Base-by-base conservation (phyloP, 2,888 invertebrate species). In the Gari tellinella region DNA sequence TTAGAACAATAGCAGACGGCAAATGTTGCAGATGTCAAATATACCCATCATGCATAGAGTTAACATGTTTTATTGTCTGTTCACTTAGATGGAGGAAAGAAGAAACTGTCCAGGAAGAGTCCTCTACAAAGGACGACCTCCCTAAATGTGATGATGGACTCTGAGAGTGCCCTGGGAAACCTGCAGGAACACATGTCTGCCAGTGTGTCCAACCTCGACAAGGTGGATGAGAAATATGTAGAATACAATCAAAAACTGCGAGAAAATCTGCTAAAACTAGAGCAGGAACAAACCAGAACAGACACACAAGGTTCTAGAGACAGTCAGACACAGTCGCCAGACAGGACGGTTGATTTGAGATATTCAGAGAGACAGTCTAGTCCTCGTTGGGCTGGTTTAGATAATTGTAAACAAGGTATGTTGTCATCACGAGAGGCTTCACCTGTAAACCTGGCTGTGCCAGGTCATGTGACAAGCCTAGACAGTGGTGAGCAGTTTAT, bases 81-180 rank as follows among this genome's bases (percentile, higher is more conserved):
- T 31, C 10, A 31, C 10, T 31, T 10, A 31, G 31, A 31, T 31
- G 31, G 31, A 31, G 31, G 31, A 7, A 31, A 31, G 31, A 86
- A 92, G 63, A 91, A 93, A 60, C 93, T 93, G 21, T 85, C 72
- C 1, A 53, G 62, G 21, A 87, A 85, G 49, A 75, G 74, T 25
- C 68, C 77, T 2, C 67, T 86, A 1, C 66, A 73, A 12, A 79
- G 87, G 53, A 86, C 87, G 5, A 76, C 75, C 38, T 85, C 87
- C 17, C 45, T 84, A 7, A 74, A 74, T 8, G 76, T 64, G 10
- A 82, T 80, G 8, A 14, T 45, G 26, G 19, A 10, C 3, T 45
- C 31, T 21, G 46, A 38, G 40, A 21, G 31, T 10, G 8, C 15
- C 7, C 10, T 40, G 1, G 17, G 17, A 12, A 15, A 31, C 17